Percentiles rank a stretch among this genome's conserved stretches.
phyloP scores from a whole-genome alignment of 2,888 invertebrate genomes.

The Yponomeuta malinellus region DNA sequence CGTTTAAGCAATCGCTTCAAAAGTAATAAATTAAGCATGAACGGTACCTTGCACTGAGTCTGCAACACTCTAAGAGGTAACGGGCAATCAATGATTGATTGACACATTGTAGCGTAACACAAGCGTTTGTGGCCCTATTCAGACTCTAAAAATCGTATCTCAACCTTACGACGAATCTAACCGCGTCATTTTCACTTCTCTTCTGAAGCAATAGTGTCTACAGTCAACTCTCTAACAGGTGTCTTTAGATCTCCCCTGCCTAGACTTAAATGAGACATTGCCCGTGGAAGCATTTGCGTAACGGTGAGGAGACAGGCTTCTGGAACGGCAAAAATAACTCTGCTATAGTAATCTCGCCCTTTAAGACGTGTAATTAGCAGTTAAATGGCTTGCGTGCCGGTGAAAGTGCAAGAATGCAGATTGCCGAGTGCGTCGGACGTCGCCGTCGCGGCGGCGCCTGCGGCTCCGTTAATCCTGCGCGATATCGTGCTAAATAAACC shows the following conservation, averaged over 20 bases:
- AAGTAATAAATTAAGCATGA: neutral
- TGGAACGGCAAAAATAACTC: constrained; percentile 5
- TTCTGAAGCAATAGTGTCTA: neutral
- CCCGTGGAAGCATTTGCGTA: constrained; percentile 38
- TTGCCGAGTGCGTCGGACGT: constrained; percentile 27
- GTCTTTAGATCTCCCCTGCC: neutral
- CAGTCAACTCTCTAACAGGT: neutral
- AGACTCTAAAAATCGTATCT: neutral
- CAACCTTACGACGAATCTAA: neutral
- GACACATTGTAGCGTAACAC: neutral
- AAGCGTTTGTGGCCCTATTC: neutral
- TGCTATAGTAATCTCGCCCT: constrained; percentile 16
- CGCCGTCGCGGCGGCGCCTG: constrained; percentile 22
- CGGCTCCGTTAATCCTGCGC: neutral
- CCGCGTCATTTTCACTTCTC: neutral
- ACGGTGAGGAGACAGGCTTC: constrained; percentile 25
- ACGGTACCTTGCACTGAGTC: neutral
- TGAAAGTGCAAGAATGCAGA: constrained; percentile 46
- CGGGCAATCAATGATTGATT: neutral
- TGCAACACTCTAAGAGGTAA: neutral
- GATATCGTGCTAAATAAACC: neutral
- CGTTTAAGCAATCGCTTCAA: neutral
- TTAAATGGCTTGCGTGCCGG: constrained; percentile 6
- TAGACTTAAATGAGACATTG: constrained; percentile 28
- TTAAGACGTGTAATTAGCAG: neutral